Conservation (phyloP, 2,888 invertebrate species). For the Chrysodeixis includens region DNA sequence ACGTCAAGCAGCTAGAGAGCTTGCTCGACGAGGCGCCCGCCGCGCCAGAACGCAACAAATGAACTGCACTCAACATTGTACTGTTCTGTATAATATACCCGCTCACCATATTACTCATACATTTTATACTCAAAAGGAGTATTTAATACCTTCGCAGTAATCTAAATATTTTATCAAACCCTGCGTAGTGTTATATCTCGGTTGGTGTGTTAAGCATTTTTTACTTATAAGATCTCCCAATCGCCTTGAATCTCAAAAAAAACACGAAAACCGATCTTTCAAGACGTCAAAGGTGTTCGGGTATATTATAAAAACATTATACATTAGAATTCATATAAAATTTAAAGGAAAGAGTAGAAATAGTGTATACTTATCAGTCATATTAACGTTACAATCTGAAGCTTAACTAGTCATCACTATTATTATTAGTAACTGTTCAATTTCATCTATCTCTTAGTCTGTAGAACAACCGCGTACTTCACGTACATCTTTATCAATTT, state of each 20-base stretch:
- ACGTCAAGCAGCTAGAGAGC: conserved; percentile 90
- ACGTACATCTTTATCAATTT: conserved; percentile 18
- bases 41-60: conserved; percentile 48
- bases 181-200: no score
- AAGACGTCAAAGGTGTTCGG: neutral
- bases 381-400: conserved; percentile 26
- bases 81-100: conserved; percentile 46
- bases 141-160: neutral
- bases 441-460: conserved; percentile 5
- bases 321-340: neutral
- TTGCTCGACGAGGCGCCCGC: conserved; percentile 85
- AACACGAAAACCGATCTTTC: no score
- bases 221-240: no score
- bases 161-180: no score
- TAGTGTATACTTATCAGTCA: conserved; percentile 23
- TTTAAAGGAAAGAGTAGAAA: neutral
- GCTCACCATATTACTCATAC: conserved; percentile 40
- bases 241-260: no score
- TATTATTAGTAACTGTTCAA: neutral
- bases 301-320: conserved; percentile 4
- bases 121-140: conserved; percentile 30
- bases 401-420: conserved; percentile 45
- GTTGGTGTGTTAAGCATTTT: no score
- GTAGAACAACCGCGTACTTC: neutral
- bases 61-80: conserved; percentile 31